Evolutionary conservation across 2,888 invertebrate genomes (phyloP).

Genomic region (Ectemnius continuus): DNA sequence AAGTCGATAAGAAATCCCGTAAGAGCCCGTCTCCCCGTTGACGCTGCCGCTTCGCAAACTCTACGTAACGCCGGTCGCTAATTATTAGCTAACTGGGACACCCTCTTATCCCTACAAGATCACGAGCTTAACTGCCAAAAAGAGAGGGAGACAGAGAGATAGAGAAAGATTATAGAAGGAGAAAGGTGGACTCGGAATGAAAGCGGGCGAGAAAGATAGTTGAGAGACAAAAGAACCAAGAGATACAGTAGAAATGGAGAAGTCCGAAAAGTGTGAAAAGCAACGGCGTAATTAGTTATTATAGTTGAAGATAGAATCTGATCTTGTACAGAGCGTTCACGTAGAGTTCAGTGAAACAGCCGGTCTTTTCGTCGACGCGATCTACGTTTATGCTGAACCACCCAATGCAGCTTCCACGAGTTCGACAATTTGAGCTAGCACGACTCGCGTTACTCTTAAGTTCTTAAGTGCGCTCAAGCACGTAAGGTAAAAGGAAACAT

Average conservation of each 20-base stretch:
- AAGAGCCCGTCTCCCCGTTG: conserved; percentile 10
- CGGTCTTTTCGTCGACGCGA: neutral
- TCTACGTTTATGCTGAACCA: neutral
- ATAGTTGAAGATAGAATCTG: neutral
- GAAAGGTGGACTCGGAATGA: too few species aligned
- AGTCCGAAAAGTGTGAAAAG: too few species aligned
- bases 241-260: conserved; percentile 13
- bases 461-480: too few species aligned
- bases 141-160: neutral
- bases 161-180: conserved; percentile 6
- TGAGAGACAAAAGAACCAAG: conserved; percentile 23
- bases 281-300: neutral
- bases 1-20: conserved; percentile 32
- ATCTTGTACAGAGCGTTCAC: neutral
- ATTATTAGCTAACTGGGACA: conserved; percentile 31
- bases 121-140: conserved; percentile 15
- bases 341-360: too few species aligned
- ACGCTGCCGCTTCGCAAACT: conserved; percentile 18
- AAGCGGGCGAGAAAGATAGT: conserved; percentile 5
- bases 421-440: conserved; percentile 4
- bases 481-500: conserved; percentile 12
- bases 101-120: conserved; percentile 23
- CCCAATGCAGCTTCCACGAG: conserved; percentile 5
- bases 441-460: too few species aligned
- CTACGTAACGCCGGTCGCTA: conserved; percentile 32